Percentiles rank a stretch among this genome's conserved stretches.
phyloP scores from a whole-genome alignment of 2,888 invertebrate genomes.

The Lasius platythorax region DNA sequence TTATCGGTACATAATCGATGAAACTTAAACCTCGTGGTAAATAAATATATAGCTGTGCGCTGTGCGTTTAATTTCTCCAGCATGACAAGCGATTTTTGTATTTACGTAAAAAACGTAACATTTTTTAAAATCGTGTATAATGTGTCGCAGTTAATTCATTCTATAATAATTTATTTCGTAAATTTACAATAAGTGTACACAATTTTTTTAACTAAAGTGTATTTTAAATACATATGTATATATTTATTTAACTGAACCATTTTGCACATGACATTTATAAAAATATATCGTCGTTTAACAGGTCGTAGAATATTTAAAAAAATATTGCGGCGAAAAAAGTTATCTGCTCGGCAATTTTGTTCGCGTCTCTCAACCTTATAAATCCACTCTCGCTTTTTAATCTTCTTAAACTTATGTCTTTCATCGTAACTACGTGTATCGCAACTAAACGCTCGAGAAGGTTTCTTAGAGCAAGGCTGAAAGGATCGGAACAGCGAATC shows the following conservation, averaged over 20 bases:
- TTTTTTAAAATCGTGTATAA: background rate
- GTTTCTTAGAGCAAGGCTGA: background rate
- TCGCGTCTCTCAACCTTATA: background rate
- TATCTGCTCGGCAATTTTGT: background rate
- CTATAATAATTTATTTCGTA: background rate
- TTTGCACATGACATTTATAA: background rate
- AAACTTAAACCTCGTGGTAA: background rate
- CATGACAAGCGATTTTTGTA: background rate
- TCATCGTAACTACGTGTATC: background rate
- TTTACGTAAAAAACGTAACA: slow-evolving; percentile 2
- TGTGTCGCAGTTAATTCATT: background rate
- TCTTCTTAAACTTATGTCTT: background rate
- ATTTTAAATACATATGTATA: background rate
- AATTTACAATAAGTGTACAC: background rate
- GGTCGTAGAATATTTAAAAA: background rate
- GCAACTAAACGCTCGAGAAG: background rate
- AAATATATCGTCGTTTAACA: background rate
- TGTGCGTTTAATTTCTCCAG: background rate
- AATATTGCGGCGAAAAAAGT: background rate
- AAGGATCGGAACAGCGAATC: background rate
- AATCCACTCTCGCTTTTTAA: background rate
- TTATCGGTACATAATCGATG: slow-evolving; percentile 3
- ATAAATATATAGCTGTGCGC: background rate
- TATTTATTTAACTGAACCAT: background rate
- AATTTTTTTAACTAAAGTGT: background rate